A percentile compares a stretch with the other conserved stretches of the same genome.
Conservation (phyloP, 23 tunicate genomes). For the Pegea sp. region DNA sequence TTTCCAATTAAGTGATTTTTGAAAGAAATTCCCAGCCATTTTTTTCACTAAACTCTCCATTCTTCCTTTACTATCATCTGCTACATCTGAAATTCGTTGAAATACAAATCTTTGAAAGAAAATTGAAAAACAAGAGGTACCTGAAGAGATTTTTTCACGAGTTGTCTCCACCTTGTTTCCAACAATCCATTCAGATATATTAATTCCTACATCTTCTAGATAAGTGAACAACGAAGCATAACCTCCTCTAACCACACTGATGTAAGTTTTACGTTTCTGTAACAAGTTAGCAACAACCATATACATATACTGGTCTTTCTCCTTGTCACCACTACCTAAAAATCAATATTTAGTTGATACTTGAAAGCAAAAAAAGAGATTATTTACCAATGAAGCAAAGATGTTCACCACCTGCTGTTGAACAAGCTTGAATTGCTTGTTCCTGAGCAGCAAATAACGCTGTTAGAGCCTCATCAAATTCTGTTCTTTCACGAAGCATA, state of each 20-base stretch:
- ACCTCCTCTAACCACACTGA: constrained; percentile 68
- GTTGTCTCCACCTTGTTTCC: constrained; percentile 15
- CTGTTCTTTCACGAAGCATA: constrained; percentile 69
- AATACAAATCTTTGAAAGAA: neutral
- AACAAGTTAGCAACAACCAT: constrained; percentile 76
- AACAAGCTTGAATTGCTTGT: constrained; percentile 63
- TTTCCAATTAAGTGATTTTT: constrained; percentile 18
- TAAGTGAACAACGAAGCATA: constrained; percentile 29
- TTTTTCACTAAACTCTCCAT: constrained; percentile 46
- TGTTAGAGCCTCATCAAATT: constrained; percentile 47
- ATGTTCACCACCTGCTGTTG: constrained; percentile 73
- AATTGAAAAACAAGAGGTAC: neutral
- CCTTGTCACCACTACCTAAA: constrained; percentile 61
- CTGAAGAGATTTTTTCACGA: neutral
- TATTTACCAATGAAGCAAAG: constrained; percentile 55
- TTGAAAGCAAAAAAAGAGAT: neutral
- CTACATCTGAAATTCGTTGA: constrained; percentile 4
- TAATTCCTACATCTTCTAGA: constrained; percentile 46
- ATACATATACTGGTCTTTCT: constrained; percentile 73
- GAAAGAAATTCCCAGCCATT: constrained; percentile 21
- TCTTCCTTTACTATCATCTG: constrained; percentile 2
- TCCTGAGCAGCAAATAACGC: constrained; percentile 64
- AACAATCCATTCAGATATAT: constrained; percentile 60
- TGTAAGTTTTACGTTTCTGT: constrained; percentile 53
- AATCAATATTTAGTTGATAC: neutral